phyloP scores from a whole-genome alignment of 92 coral and sea anemone genomes.

The Palythoa caribaeorum region DNA sequence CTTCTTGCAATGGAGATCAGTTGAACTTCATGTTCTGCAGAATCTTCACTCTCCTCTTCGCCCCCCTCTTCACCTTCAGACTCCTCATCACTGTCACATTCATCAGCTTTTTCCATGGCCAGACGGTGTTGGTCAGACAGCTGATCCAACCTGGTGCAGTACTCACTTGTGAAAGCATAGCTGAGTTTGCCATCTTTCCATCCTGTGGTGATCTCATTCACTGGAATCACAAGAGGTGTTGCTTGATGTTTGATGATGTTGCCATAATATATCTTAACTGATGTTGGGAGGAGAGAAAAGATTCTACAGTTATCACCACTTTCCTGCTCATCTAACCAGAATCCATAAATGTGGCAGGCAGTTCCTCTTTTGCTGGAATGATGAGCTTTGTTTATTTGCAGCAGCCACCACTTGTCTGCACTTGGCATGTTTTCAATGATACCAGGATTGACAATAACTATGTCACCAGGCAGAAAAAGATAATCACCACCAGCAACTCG shows the following conservation, averaged over 20 bases:
- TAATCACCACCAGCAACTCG: conserved; percentile 47
- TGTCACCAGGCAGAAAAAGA: conserved; percentile 69
- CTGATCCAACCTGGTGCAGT: conserved; percentile 37
- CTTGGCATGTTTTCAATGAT: conserved; percentile 58
- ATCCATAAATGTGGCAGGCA: conserved; percentile 74
- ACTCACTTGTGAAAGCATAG: conserved; percentile 34
- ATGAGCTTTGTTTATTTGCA: conserved; percentile 69
- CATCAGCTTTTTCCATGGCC: conserved; percentile 32
- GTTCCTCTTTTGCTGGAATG: conserved; percentile 20
- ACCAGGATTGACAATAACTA: conserved; percentile 74
- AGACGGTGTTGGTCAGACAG: conserved; percentile 51
- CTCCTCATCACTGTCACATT: conserved; percentile 18
- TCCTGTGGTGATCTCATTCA: conserved; percentile 37
- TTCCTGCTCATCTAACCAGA: conserved; percentile 68
- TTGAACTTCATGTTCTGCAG: conserved; percentile 35
- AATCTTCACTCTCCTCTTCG: conserved; percentile 34
- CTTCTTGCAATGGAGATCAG: conserved; percentile 46
- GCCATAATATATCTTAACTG: conserved; percentile 75
- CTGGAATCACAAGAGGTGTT: conserved; percentile 35
- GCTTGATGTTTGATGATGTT: conserved; percentile 60
- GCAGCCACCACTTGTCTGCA: conserved; percentile 82
- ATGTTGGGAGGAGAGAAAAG: conserved; percentile 33
- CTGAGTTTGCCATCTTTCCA: conserved; percentile 49
- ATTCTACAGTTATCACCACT: conserved; percentile 51
- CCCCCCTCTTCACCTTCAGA: conserved; percentile 30